A percentile compares a stretch with the other conserved stretches of the same genome.
Evolutionary conservation across 2,888 invertebrate genomes (phyloP).

Genomic region (Hirtodrosophila trivittata): DNA sequence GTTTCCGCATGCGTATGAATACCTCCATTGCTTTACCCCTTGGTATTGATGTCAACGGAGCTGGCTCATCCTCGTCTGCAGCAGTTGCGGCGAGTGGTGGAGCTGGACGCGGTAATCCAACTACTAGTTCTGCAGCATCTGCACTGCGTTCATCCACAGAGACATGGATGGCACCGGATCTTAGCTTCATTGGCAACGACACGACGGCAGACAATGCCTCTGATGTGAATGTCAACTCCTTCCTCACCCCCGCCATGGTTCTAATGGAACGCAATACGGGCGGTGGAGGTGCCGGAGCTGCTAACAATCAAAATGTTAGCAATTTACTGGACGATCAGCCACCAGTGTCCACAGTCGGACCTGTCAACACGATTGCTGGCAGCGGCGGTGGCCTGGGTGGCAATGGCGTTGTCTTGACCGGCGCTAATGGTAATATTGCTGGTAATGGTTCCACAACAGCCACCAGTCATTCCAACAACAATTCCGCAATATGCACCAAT

Average conservation of each 20-base stretch:
- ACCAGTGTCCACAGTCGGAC: constrained; percentile 13
- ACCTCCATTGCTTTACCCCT: constrained; percentile 61
- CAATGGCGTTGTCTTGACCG: constrained; percentile 5
- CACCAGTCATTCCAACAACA: constrained; percentile 43
- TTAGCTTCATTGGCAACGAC: constrained; percentile 42
- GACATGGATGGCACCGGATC: constrained; percentile 67
- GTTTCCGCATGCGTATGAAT: constrained; percentile 61
- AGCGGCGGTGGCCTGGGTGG: background rate
- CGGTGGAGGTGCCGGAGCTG: constrained; percentile 23
- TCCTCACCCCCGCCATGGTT: constrained; percentile 47
- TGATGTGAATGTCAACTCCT: constrained; percentile 45
- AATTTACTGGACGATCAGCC: constrained; percentile 64
- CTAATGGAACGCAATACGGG: constrained; percentile 48
- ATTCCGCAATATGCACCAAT: constrained; percentile 55
- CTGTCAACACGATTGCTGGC: background rate
- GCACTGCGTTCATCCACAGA: constrained; percentile 63
- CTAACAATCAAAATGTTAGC: constrained; percentile 48
- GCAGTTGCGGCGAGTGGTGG: background rate
- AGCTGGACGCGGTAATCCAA: constrained; percentile 16
- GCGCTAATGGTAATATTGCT: background rate
- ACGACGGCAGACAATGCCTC: constrained; percentile 9
- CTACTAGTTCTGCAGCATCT: constrained; percentile 30
- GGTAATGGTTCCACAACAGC: constrained; percentile 9
- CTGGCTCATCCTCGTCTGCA: constrained; percentile 16
- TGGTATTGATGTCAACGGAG: constrained; percentile 66